A percentile compares a stretch with the other conserved stretches of the same genome.
Conservation (phyloP, 2,888 invertebrate genomes). For the Agrochola circellaris region DNA sequence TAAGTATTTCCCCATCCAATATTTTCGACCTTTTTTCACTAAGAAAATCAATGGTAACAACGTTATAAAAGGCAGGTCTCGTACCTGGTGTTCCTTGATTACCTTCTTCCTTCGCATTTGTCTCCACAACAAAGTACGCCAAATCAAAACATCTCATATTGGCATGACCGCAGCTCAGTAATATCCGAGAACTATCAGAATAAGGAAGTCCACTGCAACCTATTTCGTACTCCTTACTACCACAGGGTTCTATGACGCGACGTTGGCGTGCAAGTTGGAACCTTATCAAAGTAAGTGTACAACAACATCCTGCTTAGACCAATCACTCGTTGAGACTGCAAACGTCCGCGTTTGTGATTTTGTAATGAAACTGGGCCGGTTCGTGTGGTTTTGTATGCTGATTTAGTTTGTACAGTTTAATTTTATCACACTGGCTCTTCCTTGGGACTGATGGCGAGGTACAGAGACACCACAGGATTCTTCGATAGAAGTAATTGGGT, state of each 20-base stretch:
- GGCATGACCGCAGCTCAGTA: slow-evolving; percentile 53
- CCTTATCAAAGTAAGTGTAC: slow-evolving; percentile 61
- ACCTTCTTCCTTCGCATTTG: not conserved
- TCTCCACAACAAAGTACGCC: slow-evolving; percentile 31
- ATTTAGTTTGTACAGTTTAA: slow-evolving; percentile 35
- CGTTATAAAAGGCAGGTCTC: not conserved
- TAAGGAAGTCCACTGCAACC: slow-evolving; percentile 66
- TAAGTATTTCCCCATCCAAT: not conserved
- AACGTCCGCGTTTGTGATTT: slow-evolving; percentile 59
- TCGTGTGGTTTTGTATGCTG: slow-evolving; percentile 49
- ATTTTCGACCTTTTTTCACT: not conserved
- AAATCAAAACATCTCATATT: slow-evolving; percentile 36
- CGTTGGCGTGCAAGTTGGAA: slow-evolving; percentile 55
- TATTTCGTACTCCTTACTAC: slow-evolving; percentile 60
- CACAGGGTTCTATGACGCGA: slow-evolving; percentile 63
- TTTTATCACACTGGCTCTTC: slow-evolving; percentile 25
- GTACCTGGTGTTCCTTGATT: not conserved
- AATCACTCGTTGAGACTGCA: slow-evolving; percentile 54
- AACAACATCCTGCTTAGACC: slow-evolving; percentile 79
- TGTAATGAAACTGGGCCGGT: slow-evolving; percentile 48
- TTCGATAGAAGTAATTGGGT: not conserved
- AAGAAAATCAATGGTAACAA: not conserved
- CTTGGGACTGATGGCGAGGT: not conserved
- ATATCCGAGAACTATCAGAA: slow-evolving; percentile 64
- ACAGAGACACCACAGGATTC: too few species aligned